Conservation (phyloP, 2,113 vertebrate genomes). For the Tyto alba region DNA sequence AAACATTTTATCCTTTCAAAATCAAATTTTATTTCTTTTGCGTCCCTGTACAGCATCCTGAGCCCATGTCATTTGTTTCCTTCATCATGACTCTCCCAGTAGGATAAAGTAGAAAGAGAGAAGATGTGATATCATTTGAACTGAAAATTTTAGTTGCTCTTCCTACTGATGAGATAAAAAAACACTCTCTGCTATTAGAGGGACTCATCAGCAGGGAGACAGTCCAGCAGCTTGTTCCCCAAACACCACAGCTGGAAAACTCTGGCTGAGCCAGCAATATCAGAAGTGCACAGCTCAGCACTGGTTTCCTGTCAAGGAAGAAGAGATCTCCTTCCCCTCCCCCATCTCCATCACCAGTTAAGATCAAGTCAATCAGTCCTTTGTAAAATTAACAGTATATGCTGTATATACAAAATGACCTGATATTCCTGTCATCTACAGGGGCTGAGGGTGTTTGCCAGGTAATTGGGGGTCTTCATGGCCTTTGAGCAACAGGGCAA, state of each 20-base stretch:
- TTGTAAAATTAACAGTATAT: not conserved
- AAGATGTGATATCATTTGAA: not conserved
- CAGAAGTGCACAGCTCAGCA: not conserved
- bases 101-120: not conserved
- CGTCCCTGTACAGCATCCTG: not conserved
- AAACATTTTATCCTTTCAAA: slow-evolving; percentile 57
- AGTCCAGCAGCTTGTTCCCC: not conserved
- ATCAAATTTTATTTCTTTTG: slow-evolving; percentile 34
- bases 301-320: not conserved
- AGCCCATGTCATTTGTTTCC: slow-evolving; percentile 27
- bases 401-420: not conserved
- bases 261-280: not conserved
- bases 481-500: not conserved
- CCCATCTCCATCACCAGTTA: not conserved
- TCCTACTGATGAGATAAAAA: not conserved
- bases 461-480: not conserved
- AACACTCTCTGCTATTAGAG: not conserved
- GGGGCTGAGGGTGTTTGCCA: not conserved
- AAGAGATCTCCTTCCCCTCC: not conserved
- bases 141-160: not conserved
- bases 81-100: not conserved
- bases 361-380: not conserved
- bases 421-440: not conserved
- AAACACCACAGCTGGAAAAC: not conserved
- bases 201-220: not conserved